phyloP scores from a whole-genome alignment of 2,888 invertebrate species.

The Sarcophaga subvicina region DNA sequence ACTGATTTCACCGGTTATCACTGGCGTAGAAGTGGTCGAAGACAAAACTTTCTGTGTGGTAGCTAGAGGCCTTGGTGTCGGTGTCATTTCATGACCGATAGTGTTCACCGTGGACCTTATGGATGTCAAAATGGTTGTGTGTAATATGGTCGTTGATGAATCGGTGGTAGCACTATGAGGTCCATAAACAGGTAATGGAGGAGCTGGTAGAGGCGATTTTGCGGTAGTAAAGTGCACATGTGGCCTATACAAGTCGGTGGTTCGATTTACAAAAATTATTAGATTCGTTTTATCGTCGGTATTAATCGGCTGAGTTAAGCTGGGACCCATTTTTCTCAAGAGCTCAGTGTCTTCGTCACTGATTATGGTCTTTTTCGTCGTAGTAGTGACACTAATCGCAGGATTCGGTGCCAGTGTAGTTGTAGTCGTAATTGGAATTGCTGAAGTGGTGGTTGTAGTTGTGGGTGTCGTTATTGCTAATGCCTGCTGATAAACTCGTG shows the following conservation, averaged over 20 bases:
- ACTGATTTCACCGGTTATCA: constrained; percentile 71
- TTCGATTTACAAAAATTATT: constrained; percentile 80
- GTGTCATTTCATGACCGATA: constrained; percentile 66
- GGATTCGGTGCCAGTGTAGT: constrained; percentile 38
- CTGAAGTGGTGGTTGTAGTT: constrained; percentile 14
- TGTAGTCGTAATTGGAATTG: constrained; percentile 45
- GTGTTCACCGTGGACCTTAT: constrained; percentile 79
- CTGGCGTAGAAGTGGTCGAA: constrained; percentile 44
- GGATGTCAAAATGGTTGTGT: constrained; percentile 83
- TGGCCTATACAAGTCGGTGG: constrained; percentile 75
- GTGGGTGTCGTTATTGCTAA: constrained; percentile 39
- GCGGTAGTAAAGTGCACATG: constrained; percentile 70
- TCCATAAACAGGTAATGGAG: constrained; percentile 71
- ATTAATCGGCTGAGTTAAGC: constrained; percentile 76
- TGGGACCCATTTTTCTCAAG: constrained; percentile 76
- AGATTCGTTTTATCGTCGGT: constrained; percentile 79
- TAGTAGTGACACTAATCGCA: background rate
- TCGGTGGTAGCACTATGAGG: constrained; percentile 78
- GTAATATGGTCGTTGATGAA: constrained; percentile 81
- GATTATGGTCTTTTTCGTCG: constrained; percentile 66
- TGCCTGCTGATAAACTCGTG: constrained; percentile 41
- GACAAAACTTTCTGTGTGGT: constrained; percentile 25
- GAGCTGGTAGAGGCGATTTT: constrained; percentile 69
- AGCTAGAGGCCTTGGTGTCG: constrained; percentile 7
- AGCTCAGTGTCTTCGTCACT: constrained; percentile 76